These are phyloP conservation scores for Idaea aversata DNA, from an alignment of 2,888 invertebrate genomes.

Conservation along the genomic window DNA sequence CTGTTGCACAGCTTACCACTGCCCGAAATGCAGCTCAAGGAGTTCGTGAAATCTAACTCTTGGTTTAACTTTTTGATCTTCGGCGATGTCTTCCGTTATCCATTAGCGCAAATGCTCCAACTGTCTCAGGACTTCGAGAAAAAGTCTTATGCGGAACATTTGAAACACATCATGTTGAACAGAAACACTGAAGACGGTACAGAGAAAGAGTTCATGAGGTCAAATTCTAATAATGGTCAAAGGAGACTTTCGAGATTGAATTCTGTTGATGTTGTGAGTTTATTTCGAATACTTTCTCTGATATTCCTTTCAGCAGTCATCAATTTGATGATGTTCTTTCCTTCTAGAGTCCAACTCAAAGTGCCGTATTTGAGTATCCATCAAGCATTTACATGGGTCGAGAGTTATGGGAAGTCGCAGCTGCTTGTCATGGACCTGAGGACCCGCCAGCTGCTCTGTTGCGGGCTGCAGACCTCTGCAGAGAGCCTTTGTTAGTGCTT, in stretches of 20 bases:
- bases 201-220: constrained; percentile 62
- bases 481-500: constrained; percentile 82
- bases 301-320: background rate
- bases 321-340: constrained; percentile 11
- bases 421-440: constrained; percentile 84
- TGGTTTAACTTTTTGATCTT: constrained; percentile 87
- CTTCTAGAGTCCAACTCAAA: constrained; percentile 49
- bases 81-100: constrained; percentile 85
- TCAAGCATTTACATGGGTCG: constrained; percentile 63
- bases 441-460: constrained; percentile 84
- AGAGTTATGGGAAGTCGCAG: constrained; percentile 82
- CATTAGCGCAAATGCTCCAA: constrained; percentile 80
- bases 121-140: constrained; percentile 80
- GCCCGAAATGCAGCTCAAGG: constrained; percentile 80
- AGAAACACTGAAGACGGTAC: constrained; percentile 57
- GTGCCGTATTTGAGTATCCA: constrained; percentile 62
- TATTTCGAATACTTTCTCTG: constrained; percentile 2
- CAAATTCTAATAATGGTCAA: constrained; percentile 54
- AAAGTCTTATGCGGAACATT: constrained; percentile 80
- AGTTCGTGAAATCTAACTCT: constrained; percentile 81
- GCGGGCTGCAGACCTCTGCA: constrained; percentile 78
- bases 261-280: constrained; percentile 66
- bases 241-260: constrained; percentile 59
- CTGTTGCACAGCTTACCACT: constrained; percentile 77
- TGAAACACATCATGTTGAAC: constrained; percentile 76